phyloP scores from a whole-genome alignment of 1,140 invertebrate genomes.

The Cryptotermes secundus region DNA sequence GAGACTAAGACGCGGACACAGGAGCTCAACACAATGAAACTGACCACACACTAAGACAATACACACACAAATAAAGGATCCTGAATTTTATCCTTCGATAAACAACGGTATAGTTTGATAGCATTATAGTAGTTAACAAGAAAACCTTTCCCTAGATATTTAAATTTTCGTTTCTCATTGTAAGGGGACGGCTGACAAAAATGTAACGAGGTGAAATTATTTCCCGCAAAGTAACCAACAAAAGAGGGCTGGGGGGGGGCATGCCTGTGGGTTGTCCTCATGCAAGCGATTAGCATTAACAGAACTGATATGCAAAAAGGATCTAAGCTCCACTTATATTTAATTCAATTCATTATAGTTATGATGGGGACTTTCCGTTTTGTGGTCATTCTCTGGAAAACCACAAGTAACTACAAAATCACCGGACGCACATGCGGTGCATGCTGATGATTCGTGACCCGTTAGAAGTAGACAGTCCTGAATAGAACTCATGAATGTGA shows the following conservation, averaged over 20 bases:
- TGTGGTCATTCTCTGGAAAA: too few species aligned
- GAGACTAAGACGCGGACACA: too few species aligned
- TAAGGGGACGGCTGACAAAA: neutral
- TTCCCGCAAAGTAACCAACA: neutral
- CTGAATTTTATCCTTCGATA: neutral
- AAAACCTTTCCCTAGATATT: neutral
- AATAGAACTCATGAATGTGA: too few species aligned
- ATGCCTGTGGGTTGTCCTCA: neutral
- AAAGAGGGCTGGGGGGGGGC: neutral
- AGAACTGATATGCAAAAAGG: neutral
- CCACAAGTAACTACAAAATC: too few species aligned
- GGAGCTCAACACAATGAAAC: too few species aligned
- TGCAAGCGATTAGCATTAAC: neutral
- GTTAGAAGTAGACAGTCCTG: too few species aligned
- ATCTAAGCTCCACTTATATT: neutral
- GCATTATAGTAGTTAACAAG: neutral
- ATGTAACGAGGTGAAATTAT: neutral
- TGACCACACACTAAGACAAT: neutral
- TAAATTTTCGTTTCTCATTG: neutral
- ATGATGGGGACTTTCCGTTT: too few species aligned
- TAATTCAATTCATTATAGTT: neutral
- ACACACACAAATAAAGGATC: neutral
- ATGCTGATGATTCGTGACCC: too few species aligned
- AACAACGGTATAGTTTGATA: neutral
- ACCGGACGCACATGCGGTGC: too few species aligned